Percentiles rank a stretch among this genome's conserved stretches.
Evolutionary conservation across 1,140 invertebrate genomes (phyloP).

Genomic region (Bacillus rossius): DNA sequence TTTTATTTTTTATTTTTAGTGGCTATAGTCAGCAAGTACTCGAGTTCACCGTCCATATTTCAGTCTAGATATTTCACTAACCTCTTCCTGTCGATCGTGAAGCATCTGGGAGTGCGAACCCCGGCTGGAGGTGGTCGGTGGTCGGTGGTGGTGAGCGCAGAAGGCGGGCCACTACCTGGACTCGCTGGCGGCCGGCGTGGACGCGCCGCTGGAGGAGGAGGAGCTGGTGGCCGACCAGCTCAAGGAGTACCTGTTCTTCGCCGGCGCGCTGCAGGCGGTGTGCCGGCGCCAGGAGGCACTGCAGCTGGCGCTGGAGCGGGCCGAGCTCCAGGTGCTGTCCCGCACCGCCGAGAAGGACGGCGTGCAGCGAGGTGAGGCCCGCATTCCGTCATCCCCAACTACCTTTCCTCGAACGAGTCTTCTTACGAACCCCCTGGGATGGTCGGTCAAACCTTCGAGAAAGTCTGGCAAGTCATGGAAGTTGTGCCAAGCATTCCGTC

Average conservation of each 20-base stretch:
- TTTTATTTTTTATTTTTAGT: too few relatives aligned
- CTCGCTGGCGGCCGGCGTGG: slow-evolving; percentile 70
- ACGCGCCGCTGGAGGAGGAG: slow-evolving; percentile 72
- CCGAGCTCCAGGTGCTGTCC: slow-evolving; percentile 54
- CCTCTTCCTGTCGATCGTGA: too few relatives aligned
- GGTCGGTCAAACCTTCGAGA: too few relatives aligned
- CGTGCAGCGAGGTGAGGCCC: slow-evolving; percentile 9
- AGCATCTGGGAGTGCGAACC: too few relatives aligned
- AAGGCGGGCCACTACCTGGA: slow-evolving; percentile 65
- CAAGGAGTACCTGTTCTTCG: slow-evolving; percentile 78
- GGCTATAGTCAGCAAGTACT: too few relatives aligned
- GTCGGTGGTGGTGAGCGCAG: slow-evolving; percentile 55
- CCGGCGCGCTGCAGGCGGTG: slow-evolving; percentile 64
- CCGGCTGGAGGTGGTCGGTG: slow-evolving; percentile 77
- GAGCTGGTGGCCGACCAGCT: slow-evolving; percentile 77
- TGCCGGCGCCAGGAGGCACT: slow-evolving; percentile 68
- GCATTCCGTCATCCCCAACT: background rate
- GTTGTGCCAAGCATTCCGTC: background rate
- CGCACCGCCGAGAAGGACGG: slow-evolving; percentile 47
- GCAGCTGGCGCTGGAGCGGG: slow-evolving; percentile 64
- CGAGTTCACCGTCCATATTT: too few relatives aligned
- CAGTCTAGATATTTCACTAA: too few relatives aligned
- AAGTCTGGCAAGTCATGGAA: too few relatives aligned
- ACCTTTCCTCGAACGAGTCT: background rate
- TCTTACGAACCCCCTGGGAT: background rate